Percentiles rank a stretch among this genome's conserved stretches.
These are phyloP conservation scores for Cariama cristata DNA, from an alignment of 2,113 vertebrate genomes.

Conservation along the genomic window DNA sequence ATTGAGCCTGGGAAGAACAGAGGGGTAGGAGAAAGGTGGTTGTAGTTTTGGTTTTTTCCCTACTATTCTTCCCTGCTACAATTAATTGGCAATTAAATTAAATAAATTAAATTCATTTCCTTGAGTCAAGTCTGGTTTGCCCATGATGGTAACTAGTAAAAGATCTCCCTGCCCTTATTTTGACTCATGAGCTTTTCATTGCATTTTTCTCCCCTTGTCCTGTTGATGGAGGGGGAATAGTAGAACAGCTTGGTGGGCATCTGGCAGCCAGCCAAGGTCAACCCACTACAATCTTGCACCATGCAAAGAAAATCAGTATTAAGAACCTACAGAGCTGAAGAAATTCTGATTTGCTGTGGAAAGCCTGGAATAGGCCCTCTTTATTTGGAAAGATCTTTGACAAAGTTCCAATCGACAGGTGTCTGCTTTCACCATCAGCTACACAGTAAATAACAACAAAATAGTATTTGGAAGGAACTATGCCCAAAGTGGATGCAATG, in stretches of 20 bases:
- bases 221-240: not conserved
- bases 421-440: not conserved
- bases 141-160: not conserved
- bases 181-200: not conserved
- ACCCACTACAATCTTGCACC: not conserved
- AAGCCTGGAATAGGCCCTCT: not conserved
- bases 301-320: not conserved
- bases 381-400: not conserved
- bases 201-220: not conserved
- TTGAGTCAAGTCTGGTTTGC: not conserved
- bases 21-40: not conserved
- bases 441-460: not conserved
- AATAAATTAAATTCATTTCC: not conserved
- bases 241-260: not conserved
- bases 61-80: not conserved
- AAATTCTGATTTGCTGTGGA: not conserved
- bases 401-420: not conserved
- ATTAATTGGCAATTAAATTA: not conserved
- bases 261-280: not conserved
- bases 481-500: not conserved
- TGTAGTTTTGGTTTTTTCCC: not conserved
- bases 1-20: not conserved
- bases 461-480: conserved; percentile 17
- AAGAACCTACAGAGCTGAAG: not conserved
- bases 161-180: not conserved